phyloP scores from a whole-genome alignment of 2,888 invertebrate genomes.

The Diaphora mendica region DNA sequence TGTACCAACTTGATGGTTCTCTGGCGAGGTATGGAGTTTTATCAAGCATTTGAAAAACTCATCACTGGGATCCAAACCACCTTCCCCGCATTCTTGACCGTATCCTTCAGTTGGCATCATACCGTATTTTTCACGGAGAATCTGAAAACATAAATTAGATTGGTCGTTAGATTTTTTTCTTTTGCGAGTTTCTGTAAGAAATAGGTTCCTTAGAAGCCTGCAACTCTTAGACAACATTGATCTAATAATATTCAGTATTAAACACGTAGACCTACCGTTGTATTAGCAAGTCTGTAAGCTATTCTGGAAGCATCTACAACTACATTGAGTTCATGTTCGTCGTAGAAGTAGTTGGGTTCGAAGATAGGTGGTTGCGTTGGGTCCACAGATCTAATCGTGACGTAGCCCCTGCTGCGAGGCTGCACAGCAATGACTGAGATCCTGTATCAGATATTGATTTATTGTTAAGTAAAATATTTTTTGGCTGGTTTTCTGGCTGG shows the following conservation, averaged over 20 bases:
- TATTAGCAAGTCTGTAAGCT: conserved; percentile 86
- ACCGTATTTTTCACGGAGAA: conserved; percentile 86
- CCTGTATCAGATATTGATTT: conserved; percentile 53
- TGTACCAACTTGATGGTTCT: conserved; percentile 94
- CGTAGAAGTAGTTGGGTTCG: conserved; percentile 91
- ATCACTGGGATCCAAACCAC: conserved; percentile 84
- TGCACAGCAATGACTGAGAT: conserved; percentile 88
- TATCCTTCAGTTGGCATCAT: conserved; percentile 79
- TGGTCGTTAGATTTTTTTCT: background rate
- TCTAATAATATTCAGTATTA: background rate
- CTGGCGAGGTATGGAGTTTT: conserved; percentile 90
- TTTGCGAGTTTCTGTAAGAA: too few relatives aligned
- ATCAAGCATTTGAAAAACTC: conserved; percentile 93
- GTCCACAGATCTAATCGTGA: conserved; percentile 88
- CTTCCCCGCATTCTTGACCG: conserved; percentile 80
- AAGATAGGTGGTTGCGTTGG: conserved; percentile 91
- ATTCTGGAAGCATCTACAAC: conserved; percentile 88
- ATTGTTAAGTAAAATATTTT: background rate
- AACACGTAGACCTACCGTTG: conserved; percentile 69
- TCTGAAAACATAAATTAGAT: conserved; percentile 53
- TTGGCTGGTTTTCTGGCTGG: too few relatives aligned
- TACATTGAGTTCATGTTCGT: conserved; percentile 88
- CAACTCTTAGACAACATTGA: background rate
- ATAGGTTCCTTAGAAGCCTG: too few relatives aligned
- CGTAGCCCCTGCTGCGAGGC: conserved; percentile 88